These are phyloP conservation scores for Metacarcinus magister DNA, from an alignment of 2,888 invertebrate species.

Conservation along the genomic window DNA sequence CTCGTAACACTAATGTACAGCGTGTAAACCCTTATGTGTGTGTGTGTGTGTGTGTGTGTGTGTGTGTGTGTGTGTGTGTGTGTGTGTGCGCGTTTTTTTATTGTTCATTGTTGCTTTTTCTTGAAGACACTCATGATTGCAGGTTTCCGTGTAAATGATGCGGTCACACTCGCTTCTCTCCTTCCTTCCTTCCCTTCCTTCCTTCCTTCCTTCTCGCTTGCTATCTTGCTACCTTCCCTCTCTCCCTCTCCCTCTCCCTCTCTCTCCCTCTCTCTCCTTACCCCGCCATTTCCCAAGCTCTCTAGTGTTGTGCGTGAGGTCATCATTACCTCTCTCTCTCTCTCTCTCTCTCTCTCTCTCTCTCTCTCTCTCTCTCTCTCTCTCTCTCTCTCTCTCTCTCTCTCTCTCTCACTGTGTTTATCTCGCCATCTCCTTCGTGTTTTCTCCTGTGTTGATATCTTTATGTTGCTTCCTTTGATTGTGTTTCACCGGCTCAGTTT, in stretches of 20 bases:
- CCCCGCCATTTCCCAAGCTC: neutral
- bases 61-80: too few relatives aligned
- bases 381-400: neutral
- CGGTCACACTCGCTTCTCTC: neutral
- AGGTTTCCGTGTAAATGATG: neutral
- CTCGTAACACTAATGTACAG: neutral
- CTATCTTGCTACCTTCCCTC: neutral
- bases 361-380: constrained; percentile 38
- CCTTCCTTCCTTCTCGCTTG: neutral
- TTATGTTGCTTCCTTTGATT: neutral
- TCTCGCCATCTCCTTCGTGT: neutral
- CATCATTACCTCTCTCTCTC: neutral
- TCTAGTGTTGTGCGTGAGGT: neutral
- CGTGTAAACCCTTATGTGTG: neutral
- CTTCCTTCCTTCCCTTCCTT: neutral
- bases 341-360: constrained; percentile 60
- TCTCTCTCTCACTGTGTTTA: neutral
- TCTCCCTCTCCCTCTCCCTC: neutral
- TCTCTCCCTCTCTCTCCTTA: neutral
- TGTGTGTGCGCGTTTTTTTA: neutral
- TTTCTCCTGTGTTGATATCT: neutral
- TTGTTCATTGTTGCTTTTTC: neutral
- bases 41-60: neutral
- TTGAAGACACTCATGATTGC: neutral
- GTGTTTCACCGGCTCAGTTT: neutral